Percentiles rank a stretch among this genome's conserved stretches.
Conservation (phyloP, 2,113 vertebrate species). For the Axis porcinus region DNA sequence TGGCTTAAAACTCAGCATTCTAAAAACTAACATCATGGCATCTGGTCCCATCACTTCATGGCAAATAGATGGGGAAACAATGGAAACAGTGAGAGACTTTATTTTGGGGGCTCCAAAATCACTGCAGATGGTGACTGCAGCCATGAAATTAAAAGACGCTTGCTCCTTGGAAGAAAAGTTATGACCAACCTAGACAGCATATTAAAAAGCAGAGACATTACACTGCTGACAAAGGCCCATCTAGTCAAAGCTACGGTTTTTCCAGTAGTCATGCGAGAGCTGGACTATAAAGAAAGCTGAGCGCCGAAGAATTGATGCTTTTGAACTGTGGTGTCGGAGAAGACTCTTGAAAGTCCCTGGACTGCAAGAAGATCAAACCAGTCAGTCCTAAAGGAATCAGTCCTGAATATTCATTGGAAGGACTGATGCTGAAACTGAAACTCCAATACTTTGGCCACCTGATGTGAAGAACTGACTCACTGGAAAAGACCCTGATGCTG, state of each 20-base stretch:
- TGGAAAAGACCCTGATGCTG: not conserved
- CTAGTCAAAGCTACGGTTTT: not conserved
- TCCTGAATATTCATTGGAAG: not conserved
- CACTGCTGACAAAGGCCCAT: not conserved
- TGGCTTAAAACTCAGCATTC: not conserved
- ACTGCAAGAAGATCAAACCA: not conserved
- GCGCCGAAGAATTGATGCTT: fast-evolving
- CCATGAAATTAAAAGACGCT: not conserved
- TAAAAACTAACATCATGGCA: not conserved
- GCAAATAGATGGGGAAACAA: not conserved
- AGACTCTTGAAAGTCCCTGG: not conserved
- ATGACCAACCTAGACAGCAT: not conserved
- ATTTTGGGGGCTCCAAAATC: not conserved
- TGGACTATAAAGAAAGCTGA: not conserved
- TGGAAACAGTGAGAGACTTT: not conserved
- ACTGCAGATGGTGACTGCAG: not conserved
- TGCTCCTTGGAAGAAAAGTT: not conserved
- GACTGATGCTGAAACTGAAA: not conserved
- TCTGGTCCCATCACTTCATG: not conserved
- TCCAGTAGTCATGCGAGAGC: not conserved
- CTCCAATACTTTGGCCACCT: not conserved
- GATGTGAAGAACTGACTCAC: not conserved
- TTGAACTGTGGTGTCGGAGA: not conserved
- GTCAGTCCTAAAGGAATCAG: not conserved
- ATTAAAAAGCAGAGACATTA: not conserved